Evolutionary conservation across 53 echinoderm and acorn worm species (phyloP), one percentile per base, ranked within the genome.

Genomic region (Astropecten irregularis): DNA sequence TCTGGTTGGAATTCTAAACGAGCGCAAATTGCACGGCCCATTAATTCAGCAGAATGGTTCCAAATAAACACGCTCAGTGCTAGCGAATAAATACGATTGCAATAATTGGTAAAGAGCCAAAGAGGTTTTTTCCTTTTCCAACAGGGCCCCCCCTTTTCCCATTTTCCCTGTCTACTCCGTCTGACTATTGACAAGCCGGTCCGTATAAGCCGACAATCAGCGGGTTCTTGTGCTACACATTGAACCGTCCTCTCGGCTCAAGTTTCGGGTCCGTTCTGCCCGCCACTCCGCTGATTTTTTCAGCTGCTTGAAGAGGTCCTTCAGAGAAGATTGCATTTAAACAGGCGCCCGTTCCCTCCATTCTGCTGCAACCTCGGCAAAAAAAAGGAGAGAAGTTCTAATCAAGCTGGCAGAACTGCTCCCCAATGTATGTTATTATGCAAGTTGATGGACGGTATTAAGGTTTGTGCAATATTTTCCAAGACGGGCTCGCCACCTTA

Each of bases 271-370:
- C 85, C 62, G 85, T 49, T 62, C 48, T 71, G 85, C 72, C 49
- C 37, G 72, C 40, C 85, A 72, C 85, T 85, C 85, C 48, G 49
- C 49, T 40, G 85, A 85, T 85, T 85, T 57, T 85, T 60, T 71
- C 85, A 85, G 85, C 85, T 85, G 85, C 49, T 50, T 85, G 61
- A 72, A 85, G 85, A 60, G 72, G 58, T 71, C 38, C 85, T 85
- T 85, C 71, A 85, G 54, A 59, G 72, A 59, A 60, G 72, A 85
- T 85, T 85, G 85, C 71, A 85, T 85, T 85, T 85, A 85, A 85
- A 85, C 85, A 85, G 85, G 85, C 85, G 85, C 72, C 85, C 79
- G 79, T 79, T 79, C 62, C 64, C 62, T 62, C 79, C 63, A 79
- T 79, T 79, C 62, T 62, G 42, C 42, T 42, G 42, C 42, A 42